Base-by-base conservation (phyloP, 2,113 vertebrate genomes). In the Irena cyanogastra region DNA sequence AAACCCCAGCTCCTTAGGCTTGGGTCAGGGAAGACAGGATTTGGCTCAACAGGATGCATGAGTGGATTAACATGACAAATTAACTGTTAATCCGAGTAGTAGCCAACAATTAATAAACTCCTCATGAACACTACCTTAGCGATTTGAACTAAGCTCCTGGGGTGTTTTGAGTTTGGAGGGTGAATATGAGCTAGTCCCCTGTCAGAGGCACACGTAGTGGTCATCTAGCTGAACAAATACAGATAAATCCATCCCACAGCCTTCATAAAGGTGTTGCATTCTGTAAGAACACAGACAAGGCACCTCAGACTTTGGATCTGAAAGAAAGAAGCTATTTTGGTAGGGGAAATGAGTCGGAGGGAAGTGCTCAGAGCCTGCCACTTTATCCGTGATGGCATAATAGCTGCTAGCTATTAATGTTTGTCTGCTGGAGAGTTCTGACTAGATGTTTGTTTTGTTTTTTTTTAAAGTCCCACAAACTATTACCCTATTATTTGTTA, bases 31-130 rank as follows among this genome's bases (percentile, higher is more conserved):
- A 91, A 87, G 74, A 71, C 74, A 79, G 78, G 78, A 94, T 95
- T 95, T 95, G 45, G 53, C 63, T 92, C 59, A 89, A 84, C 44
- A 93, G 77, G 87, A 91, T 76, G 37, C 72, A 81, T 82, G 87
- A 93, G 53, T 61, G 63, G 83, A 87, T 94, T 93, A 95, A 85
- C 81, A 94, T 85, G 89, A 90, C 77, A 95, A 96, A 96, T 95
- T 95, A 95, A 91, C 86, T 91, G 83, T 83, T 96, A 95, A 94
- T 95, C 94, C 89, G 12, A 77, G 78, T 90, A 95, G 87, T 64
- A 84, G 87, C 61, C 59, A 83, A 50, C 42, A 93, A 79, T 94
- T 95, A 93, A 97, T 91, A 91, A 94, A 95, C 49, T 89, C 69
- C 75, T 94, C 54, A 47, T 83, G 89, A 89, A 79, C 70, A 80